Evolutionary conservation across 2,888 invertebrate genomes (phyloP).

Genomic region (Pristionchus mayeri): DNA sequence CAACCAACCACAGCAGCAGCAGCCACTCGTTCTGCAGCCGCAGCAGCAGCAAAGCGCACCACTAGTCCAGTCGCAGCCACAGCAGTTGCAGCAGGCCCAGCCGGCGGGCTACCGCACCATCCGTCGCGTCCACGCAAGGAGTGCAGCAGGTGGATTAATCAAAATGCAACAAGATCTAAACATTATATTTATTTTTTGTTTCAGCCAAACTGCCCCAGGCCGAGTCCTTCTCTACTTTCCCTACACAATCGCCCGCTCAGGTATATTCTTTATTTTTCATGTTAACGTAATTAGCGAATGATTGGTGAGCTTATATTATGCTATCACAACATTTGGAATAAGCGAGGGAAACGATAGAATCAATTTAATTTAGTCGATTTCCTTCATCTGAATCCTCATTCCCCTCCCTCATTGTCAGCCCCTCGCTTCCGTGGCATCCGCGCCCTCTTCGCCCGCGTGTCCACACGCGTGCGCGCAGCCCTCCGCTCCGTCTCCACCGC

Average conservation of each 20-base stretch:
- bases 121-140: constrained; percentile 23
- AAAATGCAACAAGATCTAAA: too few relatives aligned
- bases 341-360: too few relatives aligned
- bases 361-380: too few relatives aligned
- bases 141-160: constrained; percentile 30
- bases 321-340: too few relatives aligned
- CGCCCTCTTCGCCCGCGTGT: constrained; percentile 44
- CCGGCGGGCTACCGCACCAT: constrained; percentile 30
- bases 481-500: constrained; percentile 34
- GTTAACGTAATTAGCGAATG: too few relatives aligned
- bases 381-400: not conserved
- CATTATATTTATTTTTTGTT: too few relatives aligned
- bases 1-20: constrained; percentile 6
- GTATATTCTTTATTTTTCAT: not conserved
- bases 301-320: too few relatives aligned
- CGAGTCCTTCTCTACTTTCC: constrained; percentile 44
- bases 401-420: not conserved
- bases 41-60: constrained; percentile 3
- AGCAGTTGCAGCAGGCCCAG: not conserved
- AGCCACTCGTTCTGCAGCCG: not conserved
- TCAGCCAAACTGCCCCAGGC: not conserved
- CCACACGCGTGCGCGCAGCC: constrained; percentile 49
- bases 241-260: constrained; percentile 43
- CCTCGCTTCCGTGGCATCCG: constrained; percentile 42
- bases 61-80: constrained; percentile 11